A percentile compares a stretch with the other conserved stretches of the same genome.
phyloP scores from a whole-genome alignment of 35 echinoderm and acorn worm genomes.

The Patiria miniata region DNA sequence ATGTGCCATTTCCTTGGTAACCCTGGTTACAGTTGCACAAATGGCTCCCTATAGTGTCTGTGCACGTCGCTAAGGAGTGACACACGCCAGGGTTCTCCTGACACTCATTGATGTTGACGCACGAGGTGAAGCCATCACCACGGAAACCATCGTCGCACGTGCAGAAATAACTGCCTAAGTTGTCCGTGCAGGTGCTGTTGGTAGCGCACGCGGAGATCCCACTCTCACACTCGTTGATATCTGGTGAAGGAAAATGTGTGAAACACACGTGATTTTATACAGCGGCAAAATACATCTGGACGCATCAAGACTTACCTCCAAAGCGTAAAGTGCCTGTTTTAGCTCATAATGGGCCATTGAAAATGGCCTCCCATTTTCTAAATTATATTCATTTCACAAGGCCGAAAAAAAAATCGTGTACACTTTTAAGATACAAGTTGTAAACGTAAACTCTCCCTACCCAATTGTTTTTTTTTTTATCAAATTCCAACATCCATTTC shows the following conservation, averaged over 20 bases:
- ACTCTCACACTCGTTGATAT: conserved; percentile 69
- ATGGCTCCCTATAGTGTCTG: conserved; percentile 62
- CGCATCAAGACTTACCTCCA: too few relatives aligned
- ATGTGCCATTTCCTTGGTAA: conserved; percentile 55
- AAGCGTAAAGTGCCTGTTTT: too few relatives aligned
- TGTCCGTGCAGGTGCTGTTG: conserved; percentile 68
- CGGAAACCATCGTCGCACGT: conserved; percentile 62
- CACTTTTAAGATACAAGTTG: too few relatives aligned
- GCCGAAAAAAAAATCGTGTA: too few relatives aligned
- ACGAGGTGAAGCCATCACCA: conserved; percentile 60
- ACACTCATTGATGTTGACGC: conserved; percentile 70
- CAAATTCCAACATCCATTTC: too few relatives aligned
- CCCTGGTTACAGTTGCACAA: conserved; percentile 60
- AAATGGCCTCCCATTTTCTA: too few relatives aligned
- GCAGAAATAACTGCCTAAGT: conserved; percentile 59
- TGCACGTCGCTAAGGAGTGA: conserved; percentile 40
- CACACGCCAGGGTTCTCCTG: conserved; percentile 53
- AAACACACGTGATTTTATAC: too few relatives aligned
- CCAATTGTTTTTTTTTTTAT: too few relatives aligned
- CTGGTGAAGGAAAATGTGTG: conserved; percentile 10
- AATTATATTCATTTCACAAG: too few relatives aligned
- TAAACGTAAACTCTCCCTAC: too few relatives aligned
- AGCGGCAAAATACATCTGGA: too few relatives aligned
- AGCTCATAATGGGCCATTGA: too few relatives aligned
- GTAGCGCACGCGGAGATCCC: conserved; percentile 19